Percentiles rank a stretch among this genome's conserved stretches.
Evolutionary conservation across 2,888 invertebrate genomes (phyloP).

Genomic region (Drosophila cognata): DNA sequence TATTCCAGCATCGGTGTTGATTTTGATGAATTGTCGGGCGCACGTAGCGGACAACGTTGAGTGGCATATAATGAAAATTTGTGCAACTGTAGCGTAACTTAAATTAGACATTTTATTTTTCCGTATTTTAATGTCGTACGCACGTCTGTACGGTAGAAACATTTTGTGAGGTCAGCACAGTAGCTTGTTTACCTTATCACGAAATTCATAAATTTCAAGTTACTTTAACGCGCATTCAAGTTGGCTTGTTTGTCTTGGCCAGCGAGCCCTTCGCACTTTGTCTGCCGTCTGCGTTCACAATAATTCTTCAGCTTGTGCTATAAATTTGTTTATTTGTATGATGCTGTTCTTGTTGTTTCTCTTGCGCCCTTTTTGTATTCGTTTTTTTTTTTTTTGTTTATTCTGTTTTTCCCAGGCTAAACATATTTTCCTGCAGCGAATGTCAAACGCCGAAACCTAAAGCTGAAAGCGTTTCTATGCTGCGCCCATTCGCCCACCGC

Average conservation of each 20-base stretch:
- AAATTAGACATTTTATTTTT: slow-evolving; percentile 73
- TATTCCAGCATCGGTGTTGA: slow-evolving; percentile 4
- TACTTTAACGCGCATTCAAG: slow-evolving; percentile 73
- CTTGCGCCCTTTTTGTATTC: slow-evolving; percentile 50
- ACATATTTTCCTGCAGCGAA: slow-evolving; percentile 69
- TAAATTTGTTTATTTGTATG: slow-evolving; percentile 78
- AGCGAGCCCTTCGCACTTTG: slow-evolving; percentile 3
- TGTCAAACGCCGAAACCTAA: slow-evolving; percentile 54
- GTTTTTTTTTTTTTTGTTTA: slow-evolving; percentile 20
- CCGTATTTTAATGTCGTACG: slow-evolving; percentile 43
- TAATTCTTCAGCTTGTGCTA: slow-evolving; percentile 79
- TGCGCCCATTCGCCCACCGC: slow-evolving; percentile 7
- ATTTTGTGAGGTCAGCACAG: slow-evolving; percentile 29
- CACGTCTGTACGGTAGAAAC: slow-evolving; percentile 25
- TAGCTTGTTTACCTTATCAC: slow-evolving; percentile 77
- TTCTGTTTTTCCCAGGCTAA: slow-evolving; percentile 53
- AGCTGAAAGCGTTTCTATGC: slow-evolving; percentile 51
- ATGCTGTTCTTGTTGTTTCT: slow-evolving; percentile 37
- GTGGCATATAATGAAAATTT: slow-evolving; percentile 64
- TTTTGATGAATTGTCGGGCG: slow-evolving; percentile 22
- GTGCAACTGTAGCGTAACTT: slow-evolving; percentile 67
- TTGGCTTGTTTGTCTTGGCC: slow-evolving; percentile 64
- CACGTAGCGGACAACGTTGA: slow-evolving; percentile 38
- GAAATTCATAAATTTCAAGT: slow-evolving; percentile 79
- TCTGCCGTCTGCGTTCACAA: slow-evolving; percentile 51